Evolutionary conservation across 1,140 invertebrate genomes (phyloP).

Genomic region (Muscidifurax raptorellus): DNA sequence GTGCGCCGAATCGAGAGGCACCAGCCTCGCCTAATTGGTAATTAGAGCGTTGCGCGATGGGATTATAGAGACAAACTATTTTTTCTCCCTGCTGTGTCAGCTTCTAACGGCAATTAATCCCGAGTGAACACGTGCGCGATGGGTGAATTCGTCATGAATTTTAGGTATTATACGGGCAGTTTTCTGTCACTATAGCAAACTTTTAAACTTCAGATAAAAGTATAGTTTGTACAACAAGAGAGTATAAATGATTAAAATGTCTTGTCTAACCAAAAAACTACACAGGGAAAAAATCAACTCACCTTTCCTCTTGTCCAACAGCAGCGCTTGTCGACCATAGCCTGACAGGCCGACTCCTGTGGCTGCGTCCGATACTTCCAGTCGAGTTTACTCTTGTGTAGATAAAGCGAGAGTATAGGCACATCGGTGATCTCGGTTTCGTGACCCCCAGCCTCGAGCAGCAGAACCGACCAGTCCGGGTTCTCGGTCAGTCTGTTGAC

Average conservation of each 20-base stretch:
- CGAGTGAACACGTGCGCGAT: too few relatives aligned
- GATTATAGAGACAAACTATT: background rate
- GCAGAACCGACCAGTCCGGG: constrained; percentile 85
- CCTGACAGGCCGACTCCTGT: constrained; percentile 88
- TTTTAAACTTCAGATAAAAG: too few relatives aligned
- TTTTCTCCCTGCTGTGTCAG: background rate
- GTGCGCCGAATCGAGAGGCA: too few relatives aligned
- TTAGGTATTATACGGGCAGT: too few relatives aligned
- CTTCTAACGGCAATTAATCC: too few relatives aligned
- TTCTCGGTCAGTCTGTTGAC: constrained; percentile 90
- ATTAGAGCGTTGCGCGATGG: too few relatives aligned
- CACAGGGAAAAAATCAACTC: constrained; percentile 7
- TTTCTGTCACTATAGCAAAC: too few relatives aligned
- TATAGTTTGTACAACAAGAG: too few relatives aligned
- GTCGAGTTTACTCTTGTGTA: constrained; percentile 93
- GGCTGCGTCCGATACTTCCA: constrained; percentile 95
- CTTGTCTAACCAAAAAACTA: too few relatives aligned
- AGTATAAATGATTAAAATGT: too few relatives aligned
- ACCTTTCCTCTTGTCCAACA: constrained; percentile 90
- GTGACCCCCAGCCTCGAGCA: constrained; percentile 92
- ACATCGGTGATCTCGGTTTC: constrained; percentile 90
- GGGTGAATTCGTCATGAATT: too few relatives aligned
- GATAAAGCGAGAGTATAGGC: constrained; percentile 87
- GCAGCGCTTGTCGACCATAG: constrained; percentile 87
- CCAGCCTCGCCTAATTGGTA: too few relatives aligned